phyloP scores from a whole-genome alignment of 2,113 vertebrate genomes.

The Malurus melanocephalus region DNA sequence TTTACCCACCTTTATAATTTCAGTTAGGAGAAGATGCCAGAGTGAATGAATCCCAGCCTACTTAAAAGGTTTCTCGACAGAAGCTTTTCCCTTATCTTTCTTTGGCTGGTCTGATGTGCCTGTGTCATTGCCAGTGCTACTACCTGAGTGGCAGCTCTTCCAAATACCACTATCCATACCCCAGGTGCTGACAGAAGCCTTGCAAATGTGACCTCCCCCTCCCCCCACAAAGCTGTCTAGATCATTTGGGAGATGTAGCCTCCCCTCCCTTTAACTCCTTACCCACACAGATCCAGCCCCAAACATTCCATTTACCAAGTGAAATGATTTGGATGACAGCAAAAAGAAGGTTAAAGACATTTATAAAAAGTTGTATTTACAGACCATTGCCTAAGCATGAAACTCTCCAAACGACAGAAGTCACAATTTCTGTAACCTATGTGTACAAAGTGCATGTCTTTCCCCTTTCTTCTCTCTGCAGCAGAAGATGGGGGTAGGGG shows the following conservation, averaged over 20 bases:
- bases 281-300: not conserved
- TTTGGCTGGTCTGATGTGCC: not conserved
- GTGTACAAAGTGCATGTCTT: constrained; percentile 62
- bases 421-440: constrained; percentile 31
- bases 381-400: constrained; percentile 48
- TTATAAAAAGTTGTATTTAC: constrained; percentile 67
- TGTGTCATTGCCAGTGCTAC: not conserved
- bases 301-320: not conserved
- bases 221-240: not conserved
- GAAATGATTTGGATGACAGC: constrained; percentile 27
- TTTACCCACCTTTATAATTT: not conserved
- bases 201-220: not conserved
- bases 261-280: not conserved
- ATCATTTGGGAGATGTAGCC: not conserved
- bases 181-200: not conserved
- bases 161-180: not conserved
- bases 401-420: constrained; percentile 38
- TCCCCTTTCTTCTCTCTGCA: constrained; percentile 34
- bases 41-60: not conserved
- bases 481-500: not conserved
- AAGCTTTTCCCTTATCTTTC: not conserved
- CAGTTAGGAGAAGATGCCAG: not conserved
- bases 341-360: constrained; percentile 53
- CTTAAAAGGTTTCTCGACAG: not conserved
- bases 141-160: not conserved